Evolutionary conservation across 2,888 invertebrate species (phyloP).

Genomic region (Leptothorax acervorum): DNA sequence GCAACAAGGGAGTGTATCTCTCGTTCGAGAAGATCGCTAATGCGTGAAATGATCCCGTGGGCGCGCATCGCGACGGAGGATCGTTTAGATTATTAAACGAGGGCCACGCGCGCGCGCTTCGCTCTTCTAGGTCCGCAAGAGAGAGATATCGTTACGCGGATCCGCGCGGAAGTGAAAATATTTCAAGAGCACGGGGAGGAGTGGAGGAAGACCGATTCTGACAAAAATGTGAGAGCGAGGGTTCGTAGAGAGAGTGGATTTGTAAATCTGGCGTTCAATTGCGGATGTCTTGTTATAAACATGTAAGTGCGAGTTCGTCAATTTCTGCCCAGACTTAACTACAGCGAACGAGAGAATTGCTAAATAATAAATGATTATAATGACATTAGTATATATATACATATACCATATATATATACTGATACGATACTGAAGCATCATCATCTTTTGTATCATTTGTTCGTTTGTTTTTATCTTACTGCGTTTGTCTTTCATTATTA

Average conservation of each 20-base stretch:
- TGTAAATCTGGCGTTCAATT: constrained; percentile 62
- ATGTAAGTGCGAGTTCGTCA: constrained; percentile 80
- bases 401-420: constrained; percentile 44
- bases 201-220: constrained; percentile 12
- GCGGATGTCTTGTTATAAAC: constrained; percentile 68
- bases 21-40: constrained; percentile 13
- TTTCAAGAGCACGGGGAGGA: constrained; percentile 16
- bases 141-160: background rate
- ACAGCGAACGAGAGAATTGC: constrained; percentile 74
- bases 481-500: constrained; percentile 85
- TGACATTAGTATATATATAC: constrained; percentile 65
- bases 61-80: constrained; percentile 4
- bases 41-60: background rate
- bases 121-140: background rate
- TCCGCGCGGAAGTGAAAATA: constrained; percentile 14
- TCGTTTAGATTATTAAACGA: constrained; percentile 26
- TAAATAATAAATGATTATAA: constrained; percentile 75
- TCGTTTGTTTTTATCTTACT: constrained; percentile 84
- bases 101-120: background rate
- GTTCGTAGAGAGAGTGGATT: constrained; percentile 62
- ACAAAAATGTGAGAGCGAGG: constrained; percentile 50
- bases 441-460: constrained; percentile 85
- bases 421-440: constrained; percentile 79
- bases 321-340: constrained; percentile 81
- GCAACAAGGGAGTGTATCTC: constrained; percentile 2